phyloP scores from a whole-genome alignment of 2,797 vertebrate species.

The Danio choprae region DNA sequence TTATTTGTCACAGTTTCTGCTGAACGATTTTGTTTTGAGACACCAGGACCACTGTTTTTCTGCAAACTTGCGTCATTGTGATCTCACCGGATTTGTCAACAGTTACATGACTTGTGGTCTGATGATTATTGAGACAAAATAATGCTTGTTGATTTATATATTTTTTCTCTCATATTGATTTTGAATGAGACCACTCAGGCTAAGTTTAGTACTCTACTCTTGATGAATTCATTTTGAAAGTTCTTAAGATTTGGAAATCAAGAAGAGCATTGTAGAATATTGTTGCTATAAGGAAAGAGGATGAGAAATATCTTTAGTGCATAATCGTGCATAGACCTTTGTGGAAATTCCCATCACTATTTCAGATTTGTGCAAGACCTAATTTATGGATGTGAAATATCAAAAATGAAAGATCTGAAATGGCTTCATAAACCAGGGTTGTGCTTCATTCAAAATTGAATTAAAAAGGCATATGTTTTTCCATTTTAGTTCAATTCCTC shows the following conservation, averaged over 20 bases:
- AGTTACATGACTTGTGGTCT: conserved; percentile 26
- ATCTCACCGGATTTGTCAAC: conserved; percentile 27
- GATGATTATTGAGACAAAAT: conserved; percentile 28
- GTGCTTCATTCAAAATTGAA: not conserved
- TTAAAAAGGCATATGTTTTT: not conserved
- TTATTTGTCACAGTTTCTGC: conserved; percentile 14
- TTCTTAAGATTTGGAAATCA: not conserved
- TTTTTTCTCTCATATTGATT: conserved; percentile 14
- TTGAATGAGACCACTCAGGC: not conserved
- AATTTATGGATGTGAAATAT: not conserved
- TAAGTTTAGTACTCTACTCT: not conserved
- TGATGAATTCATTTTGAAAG: not conserved
- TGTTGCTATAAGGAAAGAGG: not conserved
- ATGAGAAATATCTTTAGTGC: not conserved
- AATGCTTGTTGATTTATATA: conserved; percentile 13
- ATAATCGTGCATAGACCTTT: not conserved
- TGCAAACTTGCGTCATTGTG: conserved; percentile 23
- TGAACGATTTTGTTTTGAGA: conserved; percentile 19
- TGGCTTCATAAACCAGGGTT: not conserved
- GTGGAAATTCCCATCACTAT: not conserved
- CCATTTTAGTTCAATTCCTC: not conserved
- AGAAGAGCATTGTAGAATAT: not conserved
- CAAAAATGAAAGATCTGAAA: conserved; percentile 9
- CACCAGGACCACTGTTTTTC: not conserved
- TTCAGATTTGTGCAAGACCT: not conserved